Base-by-base conservation (phyloP, 2,113 vertebrate species). In the Machaerirhynchus nigripectus region DNA sequence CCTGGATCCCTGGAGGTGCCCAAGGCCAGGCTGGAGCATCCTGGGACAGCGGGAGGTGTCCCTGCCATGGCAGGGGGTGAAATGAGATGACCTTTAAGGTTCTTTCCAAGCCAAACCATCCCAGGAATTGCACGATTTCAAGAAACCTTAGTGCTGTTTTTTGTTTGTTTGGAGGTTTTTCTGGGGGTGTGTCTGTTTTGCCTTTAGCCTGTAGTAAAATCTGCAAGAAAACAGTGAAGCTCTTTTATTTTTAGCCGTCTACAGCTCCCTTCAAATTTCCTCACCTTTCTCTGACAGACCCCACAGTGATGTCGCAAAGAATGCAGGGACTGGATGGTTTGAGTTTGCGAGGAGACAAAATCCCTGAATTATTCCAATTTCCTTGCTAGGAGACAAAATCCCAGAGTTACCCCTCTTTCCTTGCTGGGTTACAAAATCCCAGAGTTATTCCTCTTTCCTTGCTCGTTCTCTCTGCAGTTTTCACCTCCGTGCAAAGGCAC, bases 281-380 rank as follows among this genome's bases (percentile, higher is more conserved):
- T 68, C 16, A 4, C 4, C 4, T 59, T 59, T n/a, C 16, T 31
- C 52, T 46, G 22, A 20, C 37, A 56, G 20, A 11, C 12, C 20
- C 10, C 47, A 28, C 13, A 5, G 2, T 16, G 13, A 15, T 0
- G 2, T 17, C 28, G 19, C 52, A 63, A 59, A 68, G 39, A 10
- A 60, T 4, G 12, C 20, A 78, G n/a, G 20, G 35, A 19, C 19
- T 15, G 10, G 8, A 28, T 8, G 13, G n/a, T 15, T 50, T 30
- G 11, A 44, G 19, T 31, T 33, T 35, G 24, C 18, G 13, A 2
- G 31, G 26, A 28, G 44, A 26, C 39, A 56, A 55, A n/a, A 57
- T 7, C 30, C 20, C 26, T 50, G 5, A 15, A 22, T 28, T 65
- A 17, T 17, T 79, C 33, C n/a, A 11, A 4, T 35, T 74, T 23